Evolutionary conservation across 30 jellyfish, hydroid and myxozoan genomes (phyloP), one percentile per base, ranked within the genome.

Genomic region (Clytia hemisphaerica): DNA sequence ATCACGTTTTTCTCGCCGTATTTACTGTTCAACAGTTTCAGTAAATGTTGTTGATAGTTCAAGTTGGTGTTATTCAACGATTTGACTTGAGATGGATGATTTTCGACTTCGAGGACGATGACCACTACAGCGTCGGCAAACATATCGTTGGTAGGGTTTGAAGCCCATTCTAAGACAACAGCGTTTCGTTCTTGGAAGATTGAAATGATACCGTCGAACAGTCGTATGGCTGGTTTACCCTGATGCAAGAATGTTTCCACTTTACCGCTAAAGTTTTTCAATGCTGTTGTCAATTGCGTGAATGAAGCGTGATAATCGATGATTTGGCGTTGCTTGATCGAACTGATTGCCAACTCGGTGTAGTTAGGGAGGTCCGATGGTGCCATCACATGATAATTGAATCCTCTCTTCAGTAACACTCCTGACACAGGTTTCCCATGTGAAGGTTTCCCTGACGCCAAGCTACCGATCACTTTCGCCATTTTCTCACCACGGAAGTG

Each of bases 401-500:
- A 92, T 14, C 99, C 99, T 27, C 99, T 77, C 40, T 92, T 92
- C 21, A 92, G 48, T 4, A 92, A 76, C 29, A 92, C 55, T 12
- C 99, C 99, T 49, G 99, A 85, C 0, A 92, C 85, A 19, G 58
- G 79, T 55, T 92, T 92, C 45, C 99, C 99, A 50, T 92, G 92
- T 35, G 71, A 61, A 45, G 95, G 92, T 73, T 77, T 66, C 18
- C 93, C 99, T 12, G 99, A 73, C 15, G 99, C 99, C 48, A 91
- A 49, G 64, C 99, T 82, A 4, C 99, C 99, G 34, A 91, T 80
- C 62, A 91, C 99, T 92, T 92, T 92, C 21, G 99, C 99, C 95
- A 92, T 84, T 73, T 84, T 84, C 76, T 92, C 99, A 4, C 99
- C 99, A 37, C 96, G 77, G 54, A 92, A 92, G 57, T 78, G 96